Evolutionary conservation across 2,113 vertebrate species (phyloP).

Genomic region (Phocoena sinus): DNA sequence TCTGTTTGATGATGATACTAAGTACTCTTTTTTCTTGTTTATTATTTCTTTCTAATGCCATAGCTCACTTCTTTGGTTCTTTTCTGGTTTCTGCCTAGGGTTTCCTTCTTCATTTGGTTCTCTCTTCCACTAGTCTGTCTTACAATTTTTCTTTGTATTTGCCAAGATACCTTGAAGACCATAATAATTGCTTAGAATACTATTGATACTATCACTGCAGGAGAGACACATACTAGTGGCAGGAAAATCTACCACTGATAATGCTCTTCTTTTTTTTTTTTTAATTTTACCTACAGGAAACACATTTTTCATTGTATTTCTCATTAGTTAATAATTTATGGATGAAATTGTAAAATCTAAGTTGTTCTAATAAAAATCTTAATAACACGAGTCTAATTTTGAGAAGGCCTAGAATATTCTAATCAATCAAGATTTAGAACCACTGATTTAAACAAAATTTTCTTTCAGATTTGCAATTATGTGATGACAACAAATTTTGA

Average conservation of each 20-base stretch:
- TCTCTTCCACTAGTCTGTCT: neutral
- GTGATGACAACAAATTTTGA: neutral
- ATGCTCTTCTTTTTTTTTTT: neutral
- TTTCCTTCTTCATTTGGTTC: neutral
- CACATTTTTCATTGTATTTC: neutral
- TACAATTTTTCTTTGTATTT: neutral
- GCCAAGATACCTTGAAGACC: neutral
- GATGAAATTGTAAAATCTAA: neutral
- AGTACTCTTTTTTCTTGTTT: neutral
- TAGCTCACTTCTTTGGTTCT: neutral
- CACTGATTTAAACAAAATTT: neutral
- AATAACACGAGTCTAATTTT: neutral
- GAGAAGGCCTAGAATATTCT: neutral
- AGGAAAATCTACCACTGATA: neutral
- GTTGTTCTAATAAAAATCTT: neutral
- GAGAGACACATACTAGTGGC: neutral
- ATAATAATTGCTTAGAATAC: neutral
- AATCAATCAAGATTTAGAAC: neutral
- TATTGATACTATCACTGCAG: neutral
- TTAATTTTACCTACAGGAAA: neutral
- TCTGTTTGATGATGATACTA: neutral
- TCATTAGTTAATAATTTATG: neutral
- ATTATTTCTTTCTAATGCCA: neutral
- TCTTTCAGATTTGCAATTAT: neutral
- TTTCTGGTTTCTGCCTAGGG: neutral